Conservation (phyloP, 2,113 vertebrate genomes). For the Chrysochloris asiatica region DNA sequence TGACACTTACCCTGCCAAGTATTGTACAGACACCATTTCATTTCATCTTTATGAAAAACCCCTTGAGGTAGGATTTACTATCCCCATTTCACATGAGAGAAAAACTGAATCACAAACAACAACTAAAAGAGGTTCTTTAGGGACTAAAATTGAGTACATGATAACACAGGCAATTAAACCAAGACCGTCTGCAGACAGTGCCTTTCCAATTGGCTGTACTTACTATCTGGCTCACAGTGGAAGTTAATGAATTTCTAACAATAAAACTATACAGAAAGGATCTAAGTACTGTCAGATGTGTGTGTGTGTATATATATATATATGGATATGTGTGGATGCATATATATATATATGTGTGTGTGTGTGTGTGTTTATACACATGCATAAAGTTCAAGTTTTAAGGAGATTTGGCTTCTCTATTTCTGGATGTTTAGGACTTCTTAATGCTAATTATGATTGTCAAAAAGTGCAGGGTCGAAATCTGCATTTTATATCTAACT, state of each 20-base stretch:
- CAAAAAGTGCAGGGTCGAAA: background rate
- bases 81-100: background rate
- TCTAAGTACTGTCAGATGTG: background rate
- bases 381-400: background rate
- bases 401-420: background rate
- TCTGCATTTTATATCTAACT: constrained; percentile 42
- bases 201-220: background rate
- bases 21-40: constrained; percentile 27
- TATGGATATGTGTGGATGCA: too few relatives aligned
- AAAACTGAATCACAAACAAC: background rate
- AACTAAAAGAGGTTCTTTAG: background rate
- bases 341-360: too few relatives aligned
- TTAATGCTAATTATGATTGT: background rate
- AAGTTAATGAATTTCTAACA: background rate
- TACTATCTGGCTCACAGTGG: background rate
- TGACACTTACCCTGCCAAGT: background rate
- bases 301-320: too few relatives aligned
- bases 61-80: background rate
- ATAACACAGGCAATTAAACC: background rate
- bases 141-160: constrained; percentile 13
- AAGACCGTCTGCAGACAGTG: background rate
- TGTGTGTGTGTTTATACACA: too few relatives aligned
- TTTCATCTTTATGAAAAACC: constrained; percentile 14
- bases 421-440: background rate
- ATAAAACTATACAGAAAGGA: background rate